Evolutionary conservation across 2,797 vertebrate species (phyloP), one percentile per base, ranked within the genome.

Genomic region (Luscinia megarhynchos): DNA sequence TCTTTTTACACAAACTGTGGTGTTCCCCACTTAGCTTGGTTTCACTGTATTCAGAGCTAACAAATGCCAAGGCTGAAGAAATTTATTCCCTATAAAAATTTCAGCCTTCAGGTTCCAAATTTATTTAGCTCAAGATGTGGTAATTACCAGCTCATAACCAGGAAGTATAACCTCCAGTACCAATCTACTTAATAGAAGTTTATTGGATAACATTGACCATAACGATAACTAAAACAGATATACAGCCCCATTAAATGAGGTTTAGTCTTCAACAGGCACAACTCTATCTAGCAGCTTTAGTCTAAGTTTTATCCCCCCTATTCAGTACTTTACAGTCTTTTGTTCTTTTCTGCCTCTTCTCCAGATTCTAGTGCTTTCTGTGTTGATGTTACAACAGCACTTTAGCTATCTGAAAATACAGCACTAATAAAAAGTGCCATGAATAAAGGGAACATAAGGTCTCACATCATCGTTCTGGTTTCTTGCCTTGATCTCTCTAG

Each of bases 401-500:
- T 94, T 93, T 20, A 92, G 70, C 61, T 50, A 3, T 76, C 69
- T 92, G 63, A 87, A 96, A 90, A 93, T 84, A 90, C 32, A 54
- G 41, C 57, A 54, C 70, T 51, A 89, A 76, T 77, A 93, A 92
- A 94, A 96, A 93, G n/a, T 58, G 29, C 40, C 24, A 16, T 64
- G 73, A 94, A 90, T 87, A 93, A 92, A 93, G 45, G 32, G 53
- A 95, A 57, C 46, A 73, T 72, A 90, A 95, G 69, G 59, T 93
- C 40, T 79, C 59, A 86, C 74, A 84, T 76, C 53, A 87, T 70
- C 85, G 59, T 90, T 93, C 77, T 93, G 41, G 22, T 91, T 93
- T 93, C 77, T 89, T 90, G 63, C 86, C 90, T 94, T 89, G 70
- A 92, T 84, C 80, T 93, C 78, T 93, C 74, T 75, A 86, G 54